These are phyloP conservation scores for Odiellus spinosus DNA, from an alignment of 2,888 invertebrate genomes.

Conservation along the genomic window DNA sequence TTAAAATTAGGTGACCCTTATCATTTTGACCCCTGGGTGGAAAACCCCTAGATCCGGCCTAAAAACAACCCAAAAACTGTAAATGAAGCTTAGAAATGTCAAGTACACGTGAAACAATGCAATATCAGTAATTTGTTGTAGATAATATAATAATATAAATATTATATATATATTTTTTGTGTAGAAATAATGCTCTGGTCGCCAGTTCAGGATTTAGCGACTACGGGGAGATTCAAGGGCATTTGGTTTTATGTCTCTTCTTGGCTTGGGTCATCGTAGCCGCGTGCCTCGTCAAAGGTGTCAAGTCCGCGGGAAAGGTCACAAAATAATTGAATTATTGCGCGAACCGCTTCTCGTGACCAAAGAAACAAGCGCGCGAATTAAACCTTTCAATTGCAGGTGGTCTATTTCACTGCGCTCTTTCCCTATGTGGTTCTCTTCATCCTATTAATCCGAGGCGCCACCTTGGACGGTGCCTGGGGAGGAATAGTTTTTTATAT, in stretches of 20 bases:
- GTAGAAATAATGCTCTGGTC: too few species aligned
- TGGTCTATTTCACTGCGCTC: conserved; percentile 20
- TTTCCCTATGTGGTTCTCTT: conserved; percentile 21
- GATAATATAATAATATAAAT: too few species aligned
- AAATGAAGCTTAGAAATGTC: too few species aligned
- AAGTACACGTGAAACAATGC: too few species aligned
- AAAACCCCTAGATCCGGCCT: too few species aligned
- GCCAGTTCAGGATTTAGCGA: conserved; percentile 7
- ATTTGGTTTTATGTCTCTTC: conserved; percentile 22
- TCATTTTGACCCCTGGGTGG: too few species aligned
- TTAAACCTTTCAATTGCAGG: conserved; percentile 11
- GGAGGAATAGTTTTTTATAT: conserved; percentile 84
- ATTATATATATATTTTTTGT: too few species aligned
- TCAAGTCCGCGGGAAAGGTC: conserved; percentile 25
- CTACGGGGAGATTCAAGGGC: conserved; percentile 23
- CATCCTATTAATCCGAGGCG: conserved; percentile 19
- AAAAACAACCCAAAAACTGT: too few species aligned
- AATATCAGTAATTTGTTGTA: too few species aligned
- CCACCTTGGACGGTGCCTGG: conserved; percentile 48
- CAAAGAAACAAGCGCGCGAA: background rate
- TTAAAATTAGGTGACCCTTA: too few species aligned
- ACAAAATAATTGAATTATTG: background rate
- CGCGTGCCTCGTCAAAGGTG: conserved; percentile 25
- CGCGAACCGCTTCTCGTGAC: background rate
- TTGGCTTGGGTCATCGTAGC: conserved; percentile 25